Conservation (phyloP, 1,140 invertebrate genomes). For the Cheumatopsyche charites region DNA sequence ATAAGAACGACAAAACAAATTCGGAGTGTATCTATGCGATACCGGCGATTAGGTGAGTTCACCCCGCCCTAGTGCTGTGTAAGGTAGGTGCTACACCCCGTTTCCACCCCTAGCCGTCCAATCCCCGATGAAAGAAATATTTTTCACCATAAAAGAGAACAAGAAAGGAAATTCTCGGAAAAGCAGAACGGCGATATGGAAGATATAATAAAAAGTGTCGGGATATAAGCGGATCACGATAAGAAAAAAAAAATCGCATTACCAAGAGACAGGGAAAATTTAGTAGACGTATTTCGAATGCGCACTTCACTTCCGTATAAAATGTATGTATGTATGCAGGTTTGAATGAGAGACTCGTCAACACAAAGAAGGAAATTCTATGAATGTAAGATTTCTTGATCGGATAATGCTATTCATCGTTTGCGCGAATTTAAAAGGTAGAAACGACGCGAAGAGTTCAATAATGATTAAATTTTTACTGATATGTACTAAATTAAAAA, state of each 20-base stretch:
- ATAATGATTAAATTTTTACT: no score
- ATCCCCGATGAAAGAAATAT: slow-evolving; percentile 15
- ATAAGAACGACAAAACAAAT: slow-evolving; percentile 25
- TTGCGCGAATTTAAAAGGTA: no score
- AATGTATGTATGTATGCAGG: no score
- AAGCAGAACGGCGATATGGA: slow-evolving; percentile 29
- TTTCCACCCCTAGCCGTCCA: neutral
- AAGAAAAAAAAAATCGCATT: slow-evolving; percentile 40
- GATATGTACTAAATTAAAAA: no score
- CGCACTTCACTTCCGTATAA: no score
- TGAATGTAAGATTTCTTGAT: no score
- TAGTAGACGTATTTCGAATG: slow-evolving; percentile 34
- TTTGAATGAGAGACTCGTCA: no score
- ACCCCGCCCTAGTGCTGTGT: no score
- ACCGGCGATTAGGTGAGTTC: slow-evolving; percentile 12
- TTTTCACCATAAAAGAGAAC: slow-evolving; percentile 29
- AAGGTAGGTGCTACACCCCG: no score
- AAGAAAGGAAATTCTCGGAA: slow-evolving; percentile 25
- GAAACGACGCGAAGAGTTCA: no score
- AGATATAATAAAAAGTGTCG: slow-evolving; percentile 42
- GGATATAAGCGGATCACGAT: slow-evolving; percentile 42
- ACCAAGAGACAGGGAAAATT: slow-evolving; percentile 39
- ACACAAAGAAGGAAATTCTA: no score
- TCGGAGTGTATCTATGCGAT: slow-evolving; percentile 14
- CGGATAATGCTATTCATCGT: no score